These are phyloP conservation scores for Poeciliopsis turneri DNA, from an alignment of 2,797 vertebrate species.

Conservation along the genomic window DNA sequence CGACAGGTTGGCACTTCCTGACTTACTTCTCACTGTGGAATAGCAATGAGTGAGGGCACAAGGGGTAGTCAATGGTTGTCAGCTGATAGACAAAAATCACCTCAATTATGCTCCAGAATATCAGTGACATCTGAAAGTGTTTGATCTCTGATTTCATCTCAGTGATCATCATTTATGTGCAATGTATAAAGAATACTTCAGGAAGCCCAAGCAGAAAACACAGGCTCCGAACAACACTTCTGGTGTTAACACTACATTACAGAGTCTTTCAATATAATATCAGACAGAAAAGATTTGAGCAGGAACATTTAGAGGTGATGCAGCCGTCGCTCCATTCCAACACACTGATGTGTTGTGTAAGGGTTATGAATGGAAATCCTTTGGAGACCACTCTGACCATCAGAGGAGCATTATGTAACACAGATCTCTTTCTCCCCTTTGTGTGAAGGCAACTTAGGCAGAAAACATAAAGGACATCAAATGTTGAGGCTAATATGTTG, in stretches of 20 bases:
- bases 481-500: neutral
- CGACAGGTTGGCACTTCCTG: conserved; percentile 10
- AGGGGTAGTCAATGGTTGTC: neutral
- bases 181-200: neutral
- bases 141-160: neutral
- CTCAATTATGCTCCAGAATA: neutral
- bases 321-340: neutral
- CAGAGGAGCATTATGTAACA: neutral
- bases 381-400: neutral
- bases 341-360: neutral
- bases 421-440: neutral
- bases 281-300: neutral
- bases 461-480: neutral
- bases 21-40: conserved; percentile 1
- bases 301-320: neutral
- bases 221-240: neutral
- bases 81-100: neutral
- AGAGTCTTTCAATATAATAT: neutral
- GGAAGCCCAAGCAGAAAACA: neutral
- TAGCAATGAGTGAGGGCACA: neutral
- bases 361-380: neutral
- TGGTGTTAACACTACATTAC: neutral
- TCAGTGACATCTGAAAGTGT: neutral
- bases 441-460: neutral
- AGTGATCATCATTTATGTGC: neutral